Conservation (phyloP, 2,888 invertebrate species). For the Ornithoptera alexandrae region DNA sequence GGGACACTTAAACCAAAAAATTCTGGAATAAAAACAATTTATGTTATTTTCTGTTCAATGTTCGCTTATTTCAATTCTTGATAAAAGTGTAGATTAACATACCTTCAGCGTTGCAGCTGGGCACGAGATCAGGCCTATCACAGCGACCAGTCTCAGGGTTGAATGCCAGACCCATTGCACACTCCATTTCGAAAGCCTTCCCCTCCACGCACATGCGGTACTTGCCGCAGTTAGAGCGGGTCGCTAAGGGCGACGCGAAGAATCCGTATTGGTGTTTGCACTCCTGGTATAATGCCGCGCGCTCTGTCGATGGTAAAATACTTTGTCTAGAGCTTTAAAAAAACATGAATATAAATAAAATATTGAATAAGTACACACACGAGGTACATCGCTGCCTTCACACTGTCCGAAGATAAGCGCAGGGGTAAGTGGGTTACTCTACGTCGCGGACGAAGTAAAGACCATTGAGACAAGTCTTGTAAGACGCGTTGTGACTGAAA, state of each 20-base stretch:
- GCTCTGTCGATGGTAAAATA: constrained; percentile 69
- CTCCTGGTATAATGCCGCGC: constrained; percentile 82
- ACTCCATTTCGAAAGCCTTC: constrained; percentile 78
- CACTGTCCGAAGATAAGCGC: constrained; percentile 91
- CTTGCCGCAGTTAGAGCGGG: constrained; percentile 81
- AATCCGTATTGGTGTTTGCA: constrained; percentile 91
- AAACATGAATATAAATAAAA: not conserved
- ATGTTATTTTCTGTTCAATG: not conserved
- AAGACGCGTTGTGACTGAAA: constrained; percentile 69
- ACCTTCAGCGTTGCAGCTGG: constrained; percentile 82
- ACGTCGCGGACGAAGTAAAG: constrained; percentile 85
- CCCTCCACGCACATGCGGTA: constrained; percentile 90
- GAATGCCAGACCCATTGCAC: constrained; percentile 89
- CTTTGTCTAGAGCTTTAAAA: not conserved
- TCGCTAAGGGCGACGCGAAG: constrained; percentile 69
- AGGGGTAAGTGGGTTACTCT: constrained; percentile 84
- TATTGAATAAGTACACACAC: constrained; percentile 72
- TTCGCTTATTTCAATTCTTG: not conserved
- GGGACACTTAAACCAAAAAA: constrained; percentile 59
- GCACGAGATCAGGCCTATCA: constrained; percentile 90
- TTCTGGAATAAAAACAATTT: constrained; percentile 40
- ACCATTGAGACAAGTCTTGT: constrained; percentile 88
- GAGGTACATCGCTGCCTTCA: constrained; percentile 79
- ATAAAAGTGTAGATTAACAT: constrained; percentile 16
- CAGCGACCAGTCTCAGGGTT: constrained; percentile 84